Evolutionary conservation across 1,140 invertebrate genomes (phyloP).

Genomic region (Psilanteris sp.): DNA sequence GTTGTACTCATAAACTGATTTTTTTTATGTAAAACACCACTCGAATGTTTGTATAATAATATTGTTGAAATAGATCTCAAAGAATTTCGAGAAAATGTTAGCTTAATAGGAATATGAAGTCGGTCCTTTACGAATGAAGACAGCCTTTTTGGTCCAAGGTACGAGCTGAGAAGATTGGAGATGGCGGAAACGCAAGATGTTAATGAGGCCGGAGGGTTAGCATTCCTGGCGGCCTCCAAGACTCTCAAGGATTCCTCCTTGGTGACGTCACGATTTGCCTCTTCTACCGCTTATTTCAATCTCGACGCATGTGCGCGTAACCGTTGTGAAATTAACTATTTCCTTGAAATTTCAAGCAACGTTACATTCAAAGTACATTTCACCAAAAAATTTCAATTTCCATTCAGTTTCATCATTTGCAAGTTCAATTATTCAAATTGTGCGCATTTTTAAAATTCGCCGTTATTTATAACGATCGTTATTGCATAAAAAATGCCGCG

Average conservation of each 20-base stretch:
- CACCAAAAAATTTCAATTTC: slow-evolving; percentile 33
- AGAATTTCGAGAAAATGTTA: slow-evolving; percentile 29
- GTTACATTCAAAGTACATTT: slow-evolving; percentile 38
- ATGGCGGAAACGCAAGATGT: slow-evolving; percentile 78
- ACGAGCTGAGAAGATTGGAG: slow-evolving; percentile 68
- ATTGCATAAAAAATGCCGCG: no score
- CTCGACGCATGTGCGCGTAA: slow-evolving; percentile 64
- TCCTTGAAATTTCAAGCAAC: slow-evolving; percentile 43
- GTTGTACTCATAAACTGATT: no score
- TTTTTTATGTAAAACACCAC: no score
- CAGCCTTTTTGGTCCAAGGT: slow-evolving; percentile 65
- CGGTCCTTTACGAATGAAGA: slow-evolving; percentile 70
- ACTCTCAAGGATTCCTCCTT: slow-evolving; percentile 79
- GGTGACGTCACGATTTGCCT: slow-evolving; percentile 76
- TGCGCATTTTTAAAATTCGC: neutral
- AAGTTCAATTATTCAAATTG: slow-evolving; percentile 16
- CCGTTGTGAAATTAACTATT: slow-evolving; percentile 62
- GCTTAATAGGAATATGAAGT: slow-evolving; percentile 65
- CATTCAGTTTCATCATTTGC: slow-evolving; percentile 39
- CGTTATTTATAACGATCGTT: no score
- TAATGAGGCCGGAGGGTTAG: slow-evolving; percentile 80
- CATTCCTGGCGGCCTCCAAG: slow-evolving; percentile 78
- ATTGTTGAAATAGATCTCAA: slow-evolving; percentile 13
- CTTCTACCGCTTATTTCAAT: slow-evolving; percentile 72
- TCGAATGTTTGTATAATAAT: no score